A percentile compares a stretch with the other conserved stretches of the same genome.
Conservation (phyloP, 2,888 invertebrate genomes). For the Drosophila pegasa region DNA sequence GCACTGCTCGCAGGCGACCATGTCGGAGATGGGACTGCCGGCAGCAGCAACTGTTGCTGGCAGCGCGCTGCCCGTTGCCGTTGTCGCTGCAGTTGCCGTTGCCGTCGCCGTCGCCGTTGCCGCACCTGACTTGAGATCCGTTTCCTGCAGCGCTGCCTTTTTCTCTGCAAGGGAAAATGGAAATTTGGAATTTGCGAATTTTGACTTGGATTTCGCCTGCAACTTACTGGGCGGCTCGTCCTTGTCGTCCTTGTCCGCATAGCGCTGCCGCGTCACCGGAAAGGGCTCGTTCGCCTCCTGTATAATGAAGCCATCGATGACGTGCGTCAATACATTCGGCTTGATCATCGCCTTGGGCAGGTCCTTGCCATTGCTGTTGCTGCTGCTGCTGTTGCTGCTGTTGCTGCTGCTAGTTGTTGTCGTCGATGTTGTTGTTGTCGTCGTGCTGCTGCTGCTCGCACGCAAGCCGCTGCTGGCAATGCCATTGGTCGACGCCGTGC, state of each 20-base stretch:
- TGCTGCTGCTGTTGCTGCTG: slow-evolving; percentile 46
- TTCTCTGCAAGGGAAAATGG: slow-evolving; percentile 71
- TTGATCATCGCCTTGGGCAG: slow-evolving; percentile 96
- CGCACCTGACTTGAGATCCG: slow-evolving; percentile 52
- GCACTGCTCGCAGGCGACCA: slow-evolving; percentile 89
- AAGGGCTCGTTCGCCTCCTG: slow-evolving; percentile 97
- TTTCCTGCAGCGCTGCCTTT: slow-evolving; percentile 80
- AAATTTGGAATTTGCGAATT: slow-evolving; percentile 6
- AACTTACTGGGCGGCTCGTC: slow-evolving; percentile 92
- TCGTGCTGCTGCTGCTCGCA: slow-evolving; percentile 17
- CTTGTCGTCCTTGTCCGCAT: slow-evolving; percentile 87
- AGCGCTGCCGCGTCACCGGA: slow-evolving; percentile 89
- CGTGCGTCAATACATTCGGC: slow-evolving; percentile 97
- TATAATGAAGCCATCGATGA: slow-evolving; percentile 98
- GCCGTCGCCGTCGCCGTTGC: slow-evolving; percentile 7
- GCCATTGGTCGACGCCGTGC: slow-evolving; percentile 61
- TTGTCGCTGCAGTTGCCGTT: slow-evolving; percentile 8
- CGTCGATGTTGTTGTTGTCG: slow-evolving; percentile 62
- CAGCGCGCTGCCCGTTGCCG: slow-evolving; percentile 13
- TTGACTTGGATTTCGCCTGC: neutral
- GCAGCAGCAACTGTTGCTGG: slow-evolving; percentile 3
- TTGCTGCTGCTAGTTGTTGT: slow-evolving; percentile 52
- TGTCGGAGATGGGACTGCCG: slow-evolving; percentile 60
- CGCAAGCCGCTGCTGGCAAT: slow-evolving; percentile 46
- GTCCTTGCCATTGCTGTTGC: slow-evolving; percentile 81